Evolutionary conservation across 92 coral and sea anemone species (phyloP), one percentile per base, ranked within the genome.

Genomic region (Palythoa caribaeorum): DNA sequence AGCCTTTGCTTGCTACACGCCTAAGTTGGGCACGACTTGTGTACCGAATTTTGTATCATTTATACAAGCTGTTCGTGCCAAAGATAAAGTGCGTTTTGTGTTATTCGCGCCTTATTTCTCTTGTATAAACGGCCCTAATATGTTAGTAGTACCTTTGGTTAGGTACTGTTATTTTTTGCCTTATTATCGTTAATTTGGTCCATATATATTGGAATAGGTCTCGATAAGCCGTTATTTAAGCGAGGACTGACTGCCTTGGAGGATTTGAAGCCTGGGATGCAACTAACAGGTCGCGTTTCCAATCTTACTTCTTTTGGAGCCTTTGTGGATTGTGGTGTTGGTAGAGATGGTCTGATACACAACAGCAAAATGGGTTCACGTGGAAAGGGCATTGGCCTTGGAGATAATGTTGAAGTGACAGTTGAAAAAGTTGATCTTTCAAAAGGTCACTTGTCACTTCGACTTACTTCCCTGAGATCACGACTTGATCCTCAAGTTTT

Each of bases 241-340:
- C 90, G 90, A 53, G 94, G 96, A n/a, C 73, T 95, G 65, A 92
- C 92, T 36, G 92, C 94, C 9, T 69, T 95, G 71, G 90, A 93
- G 77, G 98, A 95, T 79, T 83, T 97, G 13, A 83, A 35, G 35
- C 86, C 90, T 51, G 95, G 96, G 51, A 79, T 90, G 37, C 81
- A 77, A 69, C 87, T 95, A 11, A 85, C 98, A 17, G 99, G 99
- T 5, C 96, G 99, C 70, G 96, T 97, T 69, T 78, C 95, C 3
- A 97, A 97, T 53, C 93, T 97, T 80, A 97, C 98, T 71, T 94
- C 99, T 19, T 97, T 97, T 73, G 99, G 99, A 16, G 98, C 99
- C 5, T 97, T 97, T 87, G 98, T 97, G 15, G 99, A 97, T 80
- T 94, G 98, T 81, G 99, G 99, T 8, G 95, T 95, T 0, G 98